Evolutionary conservation across 2,797 vertebrate genomes (phyloP), one percentile per base, ranked within the genome.

Genomic region (Periophthalmus magnuspinnatus): DNA sequence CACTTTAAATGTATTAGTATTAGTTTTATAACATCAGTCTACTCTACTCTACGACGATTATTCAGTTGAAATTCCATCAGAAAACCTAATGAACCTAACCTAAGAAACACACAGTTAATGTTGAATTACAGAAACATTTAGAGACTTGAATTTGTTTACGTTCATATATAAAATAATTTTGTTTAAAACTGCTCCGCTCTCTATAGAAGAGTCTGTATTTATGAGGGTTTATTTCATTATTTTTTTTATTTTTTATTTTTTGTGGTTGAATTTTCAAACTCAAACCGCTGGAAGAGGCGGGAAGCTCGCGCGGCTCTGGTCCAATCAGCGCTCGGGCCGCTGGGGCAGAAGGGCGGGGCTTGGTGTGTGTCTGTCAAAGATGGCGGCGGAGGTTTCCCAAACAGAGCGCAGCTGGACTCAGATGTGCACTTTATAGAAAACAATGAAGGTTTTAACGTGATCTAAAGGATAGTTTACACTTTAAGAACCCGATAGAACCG

Each of bases 251-350:
- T 7, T 22, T 21, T 55, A 21, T 9, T 9, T 22, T 55, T 21
- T 55, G 9, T 22, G 5, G 8, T 2, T 58, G 13, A 60, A 62
- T 41, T 38, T 61, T 62, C 34, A 62, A 62, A 62, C 36, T 62
- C 60, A 45, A 62, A 62, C 60, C 21, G 60, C 60, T 22, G 60
- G 60, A 41, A 62, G 34, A 41, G 60, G 60, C 60, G 60, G 60
- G 60, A 62, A 41, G 34, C 33, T 5, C 60, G 33, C 34, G 60
- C 60, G 21, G 36, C 34, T 62, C 9, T 62, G 2, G 60, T 14
- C 60, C 36, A 62, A 62, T 62, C 36, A 62, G 21, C 19, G 11
- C 34, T 8, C 3, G 59, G 19, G 4, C 19, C 33, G 34, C 58
- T 34, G 59, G 59, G 59, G 33, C 52, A 61, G 59, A 21, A 22